phyloP scores from a whole-genome alignment of 2,888 invertebrate species.

The Thymelicus sylvestris region DNA sequence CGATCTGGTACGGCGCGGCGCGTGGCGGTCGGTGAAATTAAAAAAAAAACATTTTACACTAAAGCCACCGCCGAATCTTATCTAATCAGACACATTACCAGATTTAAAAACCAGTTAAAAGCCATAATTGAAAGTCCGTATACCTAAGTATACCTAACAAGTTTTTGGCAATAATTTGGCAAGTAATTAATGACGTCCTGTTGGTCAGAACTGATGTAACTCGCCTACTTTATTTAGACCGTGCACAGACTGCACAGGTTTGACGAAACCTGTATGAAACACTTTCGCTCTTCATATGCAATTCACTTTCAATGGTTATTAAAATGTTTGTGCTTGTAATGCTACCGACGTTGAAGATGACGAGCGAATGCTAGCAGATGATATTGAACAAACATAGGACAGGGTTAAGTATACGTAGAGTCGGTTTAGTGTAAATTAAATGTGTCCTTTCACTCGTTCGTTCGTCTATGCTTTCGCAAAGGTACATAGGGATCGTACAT shows the following conservation, averaged over 20 bases:
- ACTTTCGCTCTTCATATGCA: slow-evolving; percentile 6
- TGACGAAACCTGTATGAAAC: slow-evolving; percentile 25
- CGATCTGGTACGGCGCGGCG: no score
- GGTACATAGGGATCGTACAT: no score
- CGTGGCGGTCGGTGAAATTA: no score
- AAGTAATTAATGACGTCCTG: slow-evolving; percentile 23
- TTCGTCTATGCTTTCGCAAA: no score
- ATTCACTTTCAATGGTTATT: slow-evolving; percentile 16
- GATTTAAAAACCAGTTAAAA: not conserved
- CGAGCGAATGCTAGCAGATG: not conserved
- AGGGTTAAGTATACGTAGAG: no score
- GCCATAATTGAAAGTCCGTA: not conserved
- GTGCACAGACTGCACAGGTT: slow-evolving; percentile 12
- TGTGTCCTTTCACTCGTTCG: no score
- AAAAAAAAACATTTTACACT: no score
- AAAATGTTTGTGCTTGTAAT: slow-evolving; percentile 4
- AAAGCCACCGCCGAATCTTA: not conserved
- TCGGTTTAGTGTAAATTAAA: no score
- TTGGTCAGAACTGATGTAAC: slow-evolving; percentile 21
- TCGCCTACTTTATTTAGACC: slow-evolving; percentile 19
- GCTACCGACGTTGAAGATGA: not conserved
- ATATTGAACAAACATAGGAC: not conserved
- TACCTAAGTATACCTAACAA: not conserved
- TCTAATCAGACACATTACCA: not conserved
- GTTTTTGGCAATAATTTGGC: slow-evolving; percentile 25